Evolutionary conservation across 2,797 vertebrate species (phyloP).

Genomic region (Propithecus deckenii): DNA sequence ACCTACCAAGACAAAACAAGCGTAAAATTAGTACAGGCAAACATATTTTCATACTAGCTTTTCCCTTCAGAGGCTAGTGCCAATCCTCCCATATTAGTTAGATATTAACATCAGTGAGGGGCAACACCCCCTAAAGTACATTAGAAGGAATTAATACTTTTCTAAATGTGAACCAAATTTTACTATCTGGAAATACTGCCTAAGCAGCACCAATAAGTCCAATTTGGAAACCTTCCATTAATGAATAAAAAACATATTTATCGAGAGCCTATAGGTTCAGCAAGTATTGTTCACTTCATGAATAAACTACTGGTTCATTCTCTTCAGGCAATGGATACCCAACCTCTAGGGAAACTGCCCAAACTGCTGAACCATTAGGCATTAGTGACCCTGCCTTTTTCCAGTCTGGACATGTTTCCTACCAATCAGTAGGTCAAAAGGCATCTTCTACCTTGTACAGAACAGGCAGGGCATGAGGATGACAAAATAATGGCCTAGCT

Average conservation of each 20-base stretch:
- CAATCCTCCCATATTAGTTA: background rate
- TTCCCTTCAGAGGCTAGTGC: background rate
- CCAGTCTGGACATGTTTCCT: background rate
- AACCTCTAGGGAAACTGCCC: constrained; percentile 10
- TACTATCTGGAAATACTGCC: background rate
- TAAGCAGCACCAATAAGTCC: background rate
- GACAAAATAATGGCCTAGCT: background rate
- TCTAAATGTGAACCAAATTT: background rate
- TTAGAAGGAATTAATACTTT: background rate
- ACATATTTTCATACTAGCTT: rapidly evolving
- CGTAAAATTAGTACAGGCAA: constrained; percentile 35
- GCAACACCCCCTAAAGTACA: background rate
- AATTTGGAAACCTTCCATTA: constrained; percentile 4
- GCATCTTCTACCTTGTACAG: background rate
- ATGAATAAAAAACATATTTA: background rate
- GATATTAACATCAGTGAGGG: background rate
- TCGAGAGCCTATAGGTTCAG: background rate
- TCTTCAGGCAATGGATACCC: background rate
- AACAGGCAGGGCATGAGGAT: background rate
- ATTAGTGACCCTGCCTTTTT: constrained; percentile 41
- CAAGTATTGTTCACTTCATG: background rate
- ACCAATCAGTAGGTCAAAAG: constrained; percentile 34
- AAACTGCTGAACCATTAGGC: constrained; percentile 24
- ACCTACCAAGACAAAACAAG: constrained; percentile 75
- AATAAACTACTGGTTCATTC: constrained; percentile 21